Percentiles rank a stretch among this genome's conserved stretches.
Conservation (phyloP, 35 echinoderm and acorn worm species). For the Apostichopus californicus region DNA sequence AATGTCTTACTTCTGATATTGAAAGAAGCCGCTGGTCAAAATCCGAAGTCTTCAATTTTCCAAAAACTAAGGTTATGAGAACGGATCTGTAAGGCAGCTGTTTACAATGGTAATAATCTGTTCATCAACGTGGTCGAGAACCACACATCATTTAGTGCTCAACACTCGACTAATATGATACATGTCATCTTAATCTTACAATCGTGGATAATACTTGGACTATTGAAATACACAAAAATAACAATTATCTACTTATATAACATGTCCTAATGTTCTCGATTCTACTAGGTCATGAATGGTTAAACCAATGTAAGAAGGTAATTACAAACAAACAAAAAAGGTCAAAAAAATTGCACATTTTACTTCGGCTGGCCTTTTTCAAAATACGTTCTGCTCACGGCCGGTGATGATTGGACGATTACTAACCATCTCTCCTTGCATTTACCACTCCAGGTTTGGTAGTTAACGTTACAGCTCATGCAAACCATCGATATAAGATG, state of each 20-base stretch:
- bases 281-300: not conserved
- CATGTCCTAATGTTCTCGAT: not conserved
- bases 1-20: too few relatives aligned
- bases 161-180: not conserved
- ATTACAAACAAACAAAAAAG: not conserved
- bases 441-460: too few relatives aligned
- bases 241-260: not conserved
- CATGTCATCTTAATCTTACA: not conserved
- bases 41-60: too few relatives aligned
- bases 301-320: not conserved
- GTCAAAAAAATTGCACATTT: constrained; percentile 6
- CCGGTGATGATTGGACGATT: too few relatives aligned
- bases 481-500: not conserved
- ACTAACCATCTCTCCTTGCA: too few relatives aligned
- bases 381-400: not conserved
- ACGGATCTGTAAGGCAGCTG: too few relatives aligned
- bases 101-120: too few relatives aligned
- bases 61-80: too few relatives aligned
- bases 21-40: too few relatives aligned
- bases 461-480: not conserved
- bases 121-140: not conserved
- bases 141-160: constrained; percentile 11
- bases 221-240: not conserved
- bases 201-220: not conserved
- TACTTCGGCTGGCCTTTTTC: not conserved